These are phyloP conservation scores for Synanthedon myopaeformis DNA, from an alignment of 2,888 invertebrate genomes.

Conservation along the genomic window DNA sequence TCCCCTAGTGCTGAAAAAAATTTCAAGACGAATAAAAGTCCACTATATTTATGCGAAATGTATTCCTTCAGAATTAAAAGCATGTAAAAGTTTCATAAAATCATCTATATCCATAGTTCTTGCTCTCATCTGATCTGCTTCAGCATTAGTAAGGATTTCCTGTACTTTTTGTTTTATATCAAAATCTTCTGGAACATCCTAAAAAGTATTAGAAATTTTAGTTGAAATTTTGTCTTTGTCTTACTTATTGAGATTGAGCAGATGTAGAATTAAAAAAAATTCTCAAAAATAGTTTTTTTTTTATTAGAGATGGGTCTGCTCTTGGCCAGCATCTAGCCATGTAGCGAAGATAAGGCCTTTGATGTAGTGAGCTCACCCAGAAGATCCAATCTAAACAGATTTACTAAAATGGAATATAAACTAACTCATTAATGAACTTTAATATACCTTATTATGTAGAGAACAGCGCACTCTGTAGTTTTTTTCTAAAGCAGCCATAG, in stretches of 20 bases:
- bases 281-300: conserved; percentile 1
- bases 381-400: no score
- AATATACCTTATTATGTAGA: conserved; percentile 76
- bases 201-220: conserved; percentile 8
- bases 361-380: no score
- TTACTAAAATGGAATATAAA: no score
- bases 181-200: conserved; percentile 83
- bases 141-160: conserved; percentile 75
- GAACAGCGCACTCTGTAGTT: conserved; percentile 93
- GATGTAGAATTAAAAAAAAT: not conserved
- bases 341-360: no score
- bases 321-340: no score
- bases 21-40: no score
- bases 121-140: conserved; percentile 84
- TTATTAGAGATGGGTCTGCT: no score
- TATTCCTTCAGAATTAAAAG: conserved; percentile 92
- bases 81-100: conserved; percentile 87
- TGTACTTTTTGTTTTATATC: conserved; percentile 85
- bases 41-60: conserved; percentile 79
- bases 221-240: not conserved
- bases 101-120: conserved; percentile 97
- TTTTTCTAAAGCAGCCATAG: conserved; percentile 86
- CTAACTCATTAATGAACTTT: no score
- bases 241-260: no score
- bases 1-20: no score